Percentiles rank a stretch among this genome's conserved stretches.
Conservation (phyloP, 1,140 invertebrate species). For the Melipona quadrifasciata region DNA sequence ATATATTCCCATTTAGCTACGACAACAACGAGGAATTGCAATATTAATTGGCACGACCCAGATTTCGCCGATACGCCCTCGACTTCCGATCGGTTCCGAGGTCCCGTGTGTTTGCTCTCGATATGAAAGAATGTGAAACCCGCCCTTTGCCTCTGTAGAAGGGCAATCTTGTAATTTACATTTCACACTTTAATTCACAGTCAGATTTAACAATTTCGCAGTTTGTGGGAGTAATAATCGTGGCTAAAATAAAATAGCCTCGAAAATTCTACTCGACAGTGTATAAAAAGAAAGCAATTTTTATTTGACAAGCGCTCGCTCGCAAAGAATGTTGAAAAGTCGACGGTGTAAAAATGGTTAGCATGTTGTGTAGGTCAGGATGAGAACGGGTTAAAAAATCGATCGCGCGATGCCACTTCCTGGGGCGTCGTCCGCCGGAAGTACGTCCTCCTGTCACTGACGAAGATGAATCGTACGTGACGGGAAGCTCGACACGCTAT, state of each 20-base stretch:
- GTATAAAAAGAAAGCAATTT: background rate
- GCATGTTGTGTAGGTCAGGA: background rate
- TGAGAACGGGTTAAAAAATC: conserved; percentile 21
- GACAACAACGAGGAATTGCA: conserved; percentile 15
- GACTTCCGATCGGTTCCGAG: conserved; percentile 20
- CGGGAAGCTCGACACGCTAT: background rate
- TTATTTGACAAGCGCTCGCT: background rate
- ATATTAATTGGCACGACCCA: conserved; percentile 44
- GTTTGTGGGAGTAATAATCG: no score
- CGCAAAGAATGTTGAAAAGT: background rate
- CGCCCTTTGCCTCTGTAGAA: no score
- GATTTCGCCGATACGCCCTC: conserved; percentile 6
- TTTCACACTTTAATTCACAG: no score
- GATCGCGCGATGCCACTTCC: conserved; percentile 14
- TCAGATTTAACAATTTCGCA: no score
- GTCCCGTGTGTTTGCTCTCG: conserved; percentile 3
- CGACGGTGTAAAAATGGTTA: background rate
- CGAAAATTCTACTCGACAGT: no score
- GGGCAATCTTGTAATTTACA: no score
- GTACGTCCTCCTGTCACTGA: conserved; percentile 10
- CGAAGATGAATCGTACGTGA: conserved; percentile 34
- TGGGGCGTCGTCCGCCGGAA: background rate
- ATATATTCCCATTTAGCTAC: background rate
- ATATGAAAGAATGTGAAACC: conserved; percentile 8
- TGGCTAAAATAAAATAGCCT: no score